Percentiles rank a stretch among this genome's conserved stretches.
These are phyloP conservation scores for Zophobas atratus DNA, from an alignment of 1,140 invertebrate species.

Conservation along the genomic window DNA sequence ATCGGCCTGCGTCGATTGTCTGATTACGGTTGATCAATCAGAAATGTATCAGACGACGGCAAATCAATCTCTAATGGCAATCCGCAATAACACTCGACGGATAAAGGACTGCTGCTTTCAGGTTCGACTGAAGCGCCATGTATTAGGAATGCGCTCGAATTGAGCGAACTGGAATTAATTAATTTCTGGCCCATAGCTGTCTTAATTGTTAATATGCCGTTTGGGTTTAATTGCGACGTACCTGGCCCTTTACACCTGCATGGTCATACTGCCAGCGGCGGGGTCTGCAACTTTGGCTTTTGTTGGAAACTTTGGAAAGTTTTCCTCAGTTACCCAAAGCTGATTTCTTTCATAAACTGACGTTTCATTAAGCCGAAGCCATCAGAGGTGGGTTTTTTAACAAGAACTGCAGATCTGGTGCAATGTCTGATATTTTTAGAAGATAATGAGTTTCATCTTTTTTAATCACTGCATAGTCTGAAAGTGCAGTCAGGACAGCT, in stretches of 20 bases:
- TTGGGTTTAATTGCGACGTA: slow-evolving; percentile 22
- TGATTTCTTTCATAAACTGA: too few relatives aligned
- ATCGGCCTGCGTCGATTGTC: slow-evolving; percentile 20
- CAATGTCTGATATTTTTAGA: too few relatives aligned
- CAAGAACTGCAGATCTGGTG: too few relatives aligned
- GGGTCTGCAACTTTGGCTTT: too few relatives aligned
- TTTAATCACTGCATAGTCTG: too few relatives aligned
- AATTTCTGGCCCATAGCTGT: slow-evolving; percentile 33
- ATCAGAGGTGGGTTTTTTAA: too few relatives aligned
- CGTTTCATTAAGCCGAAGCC: too few relatives aligned
- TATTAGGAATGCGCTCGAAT: slow-evolving; percentile 38
- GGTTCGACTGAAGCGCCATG: slow-evolving; percentile 16
- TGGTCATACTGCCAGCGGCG: neutral
- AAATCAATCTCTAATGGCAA: slow-evolving; percentile 29
- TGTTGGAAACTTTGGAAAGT: too few relatives aligned
- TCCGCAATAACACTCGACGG: slow-evolving; percentile 33
- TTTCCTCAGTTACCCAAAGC: too few relatives aligned
- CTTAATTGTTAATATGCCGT: slow-evolving; percentile 38
- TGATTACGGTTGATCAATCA: slow-evolving; percentile 39
- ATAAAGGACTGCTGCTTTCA: slow-evolving; percentile 29
- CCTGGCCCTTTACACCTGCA: slow-evolving; percentile 3
- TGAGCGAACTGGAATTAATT: slow-evolving; percentile 34
- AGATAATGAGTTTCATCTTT: too few relatives aligned
- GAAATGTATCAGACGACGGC: slow-evolving; percentile 35
- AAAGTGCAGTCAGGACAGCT: too few relatives aligned